Evolutionary conservation across 92 coral and sea anemone species (phyloP), one percentile per base, ranked within the genome.

Genomic region (Epizoanthus stellaris): DNA sequence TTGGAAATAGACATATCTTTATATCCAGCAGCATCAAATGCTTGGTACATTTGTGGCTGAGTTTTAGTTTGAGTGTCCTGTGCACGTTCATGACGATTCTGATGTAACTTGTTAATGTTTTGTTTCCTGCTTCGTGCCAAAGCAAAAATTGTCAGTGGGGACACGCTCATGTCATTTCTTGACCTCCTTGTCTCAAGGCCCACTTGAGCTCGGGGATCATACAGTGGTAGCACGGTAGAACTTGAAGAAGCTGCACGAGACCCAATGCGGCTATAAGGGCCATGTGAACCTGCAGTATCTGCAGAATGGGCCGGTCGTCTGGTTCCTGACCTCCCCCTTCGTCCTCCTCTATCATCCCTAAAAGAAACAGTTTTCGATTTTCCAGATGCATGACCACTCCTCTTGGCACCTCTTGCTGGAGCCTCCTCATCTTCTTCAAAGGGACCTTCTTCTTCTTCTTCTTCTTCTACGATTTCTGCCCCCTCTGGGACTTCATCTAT

Each of bases 61-160:
- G 62, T 14, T 12, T 16, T 21, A 19, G 25, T 20, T 63, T 62
- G 71, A 71, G 67, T 79, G 11, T 57, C 45, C n/a, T 40, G 56
- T 60, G 69, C 39, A 42, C 47, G 59, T 0, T 43, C 43, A 23
- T 0, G 4, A 21, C 19, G 43, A 42, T 20, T 45, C 21, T 79
- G 19, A 13, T 79, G 73, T 15, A 79, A 1, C 68, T 62, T 90
- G 21, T 62, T 86, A 1, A 70, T 75, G n/a, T 88, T 87, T 62
- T 94, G 91, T 23, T 85, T 91, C 71, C 95, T 87, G 75, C 70
- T 92, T 47, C 89, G 86, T 21, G 98, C 98, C 3, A 94, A 86
- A 21, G 98, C 95, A 72, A 94, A 94, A 57, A 94, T 94, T 45
- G 98, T 88, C 84, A 94, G 54, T 3, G 98, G 94, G 19, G 98